These are phyloP conservation scores for Alsophila aescularia DNA, from an alignment of 2,888 invertebrate species.

Conservation along the genomic window DNA sequence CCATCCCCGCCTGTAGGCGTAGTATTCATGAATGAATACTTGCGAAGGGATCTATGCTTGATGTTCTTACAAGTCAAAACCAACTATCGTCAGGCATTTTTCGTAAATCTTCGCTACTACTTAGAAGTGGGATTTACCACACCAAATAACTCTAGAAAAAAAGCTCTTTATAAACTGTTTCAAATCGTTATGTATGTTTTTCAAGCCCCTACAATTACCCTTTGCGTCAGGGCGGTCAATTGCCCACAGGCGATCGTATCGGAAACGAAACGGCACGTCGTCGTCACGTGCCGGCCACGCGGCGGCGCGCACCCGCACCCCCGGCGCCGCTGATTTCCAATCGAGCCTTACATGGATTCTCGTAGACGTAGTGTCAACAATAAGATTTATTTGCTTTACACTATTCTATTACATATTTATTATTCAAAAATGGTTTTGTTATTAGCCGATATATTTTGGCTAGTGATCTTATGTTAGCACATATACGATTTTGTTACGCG, in stretches of 20 bases:
- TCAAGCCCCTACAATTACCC: constrained; percentile 2
- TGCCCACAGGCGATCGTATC: constrained; percentile 23
- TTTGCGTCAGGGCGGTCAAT: constrained; percentile 11
- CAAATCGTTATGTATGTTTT: too few relatives aligned
- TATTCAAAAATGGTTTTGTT: neutral
- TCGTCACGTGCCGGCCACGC: constrained; percentile 29
- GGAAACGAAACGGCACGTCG: constrained; percentile 31
- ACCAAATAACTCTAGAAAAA: neutral
- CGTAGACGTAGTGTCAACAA: neutral
- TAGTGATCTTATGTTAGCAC: neutral
- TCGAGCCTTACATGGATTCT: constrained; percentile 31
- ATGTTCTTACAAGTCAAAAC: neutral
- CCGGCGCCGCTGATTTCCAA: constrained; percentile 12
- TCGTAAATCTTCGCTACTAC: too few relatives aligned
- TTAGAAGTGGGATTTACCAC: too few relatives aligned
- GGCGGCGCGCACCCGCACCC: constrained; percentile 20
- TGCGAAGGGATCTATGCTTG: too few relatives aligned
- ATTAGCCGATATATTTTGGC: neutral
- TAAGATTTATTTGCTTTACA: neutral
- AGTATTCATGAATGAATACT: too few relatives aligned
- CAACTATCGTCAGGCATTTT: too few relatives aligned
- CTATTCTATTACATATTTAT: neutral
- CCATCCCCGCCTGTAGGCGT: neutral
- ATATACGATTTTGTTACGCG: too few relatives aligned
- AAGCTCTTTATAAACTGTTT: neutral